phyloP scores from a whole-genome alignment of 2,888 invertebrate species.

The Prenolepis imparis region DNA sequence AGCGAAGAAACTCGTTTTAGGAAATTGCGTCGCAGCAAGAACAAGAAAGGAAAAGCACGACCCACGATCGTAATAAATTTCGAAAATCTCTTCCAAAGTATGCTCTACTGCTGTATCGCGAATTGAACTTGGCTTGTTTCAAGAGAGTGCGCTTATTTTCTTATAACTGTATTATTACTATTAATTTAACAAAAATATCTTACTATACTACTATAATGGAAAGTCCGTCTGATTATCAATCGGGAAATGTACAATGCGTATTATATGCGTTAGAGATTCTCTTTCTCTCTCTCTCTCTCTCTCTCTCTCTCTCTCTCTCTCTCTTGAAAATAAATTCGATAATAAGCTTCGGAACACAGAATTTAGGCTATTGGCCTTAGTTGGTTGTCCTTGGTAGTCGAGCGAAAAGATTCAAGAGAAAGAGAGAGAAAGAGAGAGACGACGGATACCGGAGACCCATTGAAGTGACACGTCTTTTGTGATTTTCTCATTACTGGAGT shows the following conservation, averaged over 20 bases:
- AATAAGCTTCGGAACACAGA: slow-evolving; percentile 72
- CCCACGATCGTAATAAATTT: background rate
- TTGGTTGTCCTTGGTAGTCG: slow-evolving; percentile 50
- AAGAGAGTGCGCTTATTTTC: background rate
- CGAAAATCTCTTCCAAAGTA: background rate
- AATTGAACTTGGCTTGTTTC: background rate
- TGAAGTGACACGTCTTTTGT: slow-evolving; percentile 73
- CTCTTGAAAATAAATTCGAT: slow-evolving; percentile 39
- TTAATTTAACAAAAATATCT: background rate
- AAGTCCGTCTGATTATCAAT: slow-evolving; percentile 12
- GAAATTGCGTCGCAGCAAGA: background rate
- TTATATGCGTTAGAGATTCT: slow-evolving; percentile 17
- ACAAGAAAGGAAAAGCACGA: background rate
- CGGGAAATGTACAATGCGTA: slow-evolving; percentile 29
- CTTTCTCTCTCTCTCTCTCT: background rate
- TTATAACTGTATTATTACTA: background rate
- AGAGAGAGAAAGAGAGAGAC: slow-evolving; percentile 47
- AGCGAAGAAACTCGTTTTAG: background rate
- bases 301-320: background rate
- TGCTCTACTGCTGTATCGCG: background rate
- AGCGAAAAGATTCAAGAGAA: slow-evolving; percentile 22
- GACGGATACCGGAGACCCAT: slow-evolving; percentile 58
- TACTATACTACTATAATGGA: background rate
- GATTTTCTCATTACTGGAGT: slow-evolving; percentile 77
- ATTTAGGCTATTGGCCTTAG: slow-evolving; percentile 62